phyloP scores from a whole-genome alignment of 2,888 invertebrate species.

The Rotaria macrura region DNA sequence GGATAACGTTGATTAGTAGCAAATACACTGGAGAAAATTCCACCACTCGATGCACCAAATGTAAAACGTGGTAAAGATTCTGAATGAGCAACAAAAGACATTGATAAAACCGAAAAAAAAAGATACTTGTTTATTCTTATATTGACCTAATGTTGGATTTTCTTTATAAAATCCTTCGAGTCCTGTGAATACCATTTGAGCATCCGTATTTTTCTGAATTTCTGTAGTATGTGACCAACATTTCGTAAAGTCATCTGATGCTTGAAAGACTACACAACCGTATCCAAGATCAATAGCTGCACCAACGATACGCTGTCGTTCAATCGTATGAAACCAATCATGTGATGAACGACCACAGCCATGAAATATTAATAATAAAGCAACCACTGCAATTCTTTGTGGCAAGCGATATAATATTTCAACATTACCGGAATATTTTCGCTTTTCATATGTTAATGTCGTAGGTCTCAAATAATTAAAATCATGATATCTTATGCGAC shows the following conservation, averaged over 20 bases:
- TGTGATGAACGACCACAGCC: background rate
- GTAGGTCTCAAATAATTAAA: background rate
- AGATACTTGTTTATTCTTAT: background rate
- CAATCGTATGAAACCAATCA: conserved; percentile 2
- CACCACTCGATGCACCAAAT: background rate
- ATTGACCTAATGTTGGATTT: background rate
- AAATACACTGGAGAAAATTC: background rate
- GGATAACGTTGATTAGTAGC: background rate
- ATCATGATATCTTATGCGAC: background rate
- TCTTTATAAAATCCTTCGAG: background rate
- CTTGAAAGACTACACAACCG: conserved; percentile 18
- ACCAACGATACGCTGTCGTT: conserved; percentile 5
- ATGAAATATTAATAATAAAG: conserved; percentile 16
- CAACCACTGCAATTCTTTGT: background rate
- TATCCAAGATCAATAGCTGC: background rate
- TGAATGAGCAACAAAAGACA: background rate
- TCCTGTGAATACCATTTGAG: background rate
- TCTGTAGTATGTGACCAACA: background rate
- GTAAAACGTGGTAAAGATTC: background rate
- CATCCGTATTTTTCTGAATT: background rate
- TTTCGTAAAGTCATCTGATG: background rate
- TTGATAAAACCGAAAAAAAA: background rate
- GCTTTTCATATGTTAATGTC: background rate
- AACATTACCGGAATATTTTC: background rate
- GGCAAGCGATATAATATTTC: background rate